phyloP scores from a whole-genome alignment of 2,888 invertebrate genomes.

The Melinaea menophilus region DNA sequence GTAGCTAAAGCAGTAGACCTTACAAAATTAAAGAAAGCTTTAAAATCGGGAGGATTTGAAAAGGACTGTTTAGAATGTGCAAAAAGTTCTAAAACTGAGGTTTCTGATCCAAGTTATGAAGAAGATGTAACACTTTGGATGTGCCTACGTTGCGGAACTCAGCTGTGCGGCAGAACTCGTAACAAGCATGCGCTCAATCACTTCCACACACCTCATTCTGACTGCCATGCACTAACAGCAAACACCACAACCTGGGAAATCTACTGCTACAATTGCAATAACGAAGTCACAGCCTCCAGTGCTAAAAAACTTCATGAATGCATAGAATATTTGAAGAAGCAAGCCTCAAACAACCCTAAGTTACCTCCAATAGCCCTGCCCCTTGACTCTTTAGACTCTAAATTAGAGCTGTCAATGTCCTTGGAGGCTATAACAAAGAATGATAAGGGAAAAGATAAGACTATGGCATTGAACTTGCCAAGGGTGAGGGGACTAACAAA shows the following conservation, averaged over 20 bases:
- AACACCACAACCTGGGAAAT: constrained; percentile 84
- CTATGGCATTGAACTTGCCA: constrained; percentile 59
- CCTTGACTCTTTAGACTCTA: constrained; percentile 32
- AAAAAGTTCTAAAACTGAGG: constrained; percentile 64
- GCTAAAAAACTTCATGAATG: constrained; percentile 85
- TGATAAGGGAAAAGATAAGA: constrained; percentile 65
- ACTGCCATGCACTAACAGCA: constrained; percentile 84
- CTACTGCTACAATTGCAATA: constrained; percentile 89
- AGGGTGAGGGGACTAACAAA: constrained; percentile 90
- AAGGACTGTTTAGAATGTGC: constrained; percentile 79
- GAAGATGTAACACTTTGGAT: constrained; percentile 82
- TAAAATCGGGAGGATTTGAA: constrained; percentile 74
- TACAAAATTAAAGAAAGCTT: constrained; percentile 75
- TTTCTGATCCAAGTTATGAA: constrained; percentile 68
- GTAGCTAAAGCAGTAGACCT: constrained; percentile 83
- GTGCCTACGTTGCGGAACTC: constrained; percentile 88
- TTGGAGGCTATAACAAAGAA: constrained; percentile 45
- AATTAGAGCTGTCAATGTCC: constrained; percentile 44
- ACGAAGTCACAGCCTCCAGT: constrained; percentile 79
- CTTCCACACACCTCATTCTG: constrained; percentile 85
- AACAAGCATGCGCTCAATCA: constrained; percentile 86
- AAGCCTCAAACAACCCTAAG: constrained; percentile 54
- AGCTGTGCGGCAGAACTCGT: constrained; percentile 83
- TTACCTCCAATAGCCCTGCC: constrained; percentile 56
- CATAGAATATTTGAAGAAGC: constrained; percentile 84